Base-by-base conservation (phyloP, 2,113 vertebrate genomes). In the Marmota monax region DNA sequence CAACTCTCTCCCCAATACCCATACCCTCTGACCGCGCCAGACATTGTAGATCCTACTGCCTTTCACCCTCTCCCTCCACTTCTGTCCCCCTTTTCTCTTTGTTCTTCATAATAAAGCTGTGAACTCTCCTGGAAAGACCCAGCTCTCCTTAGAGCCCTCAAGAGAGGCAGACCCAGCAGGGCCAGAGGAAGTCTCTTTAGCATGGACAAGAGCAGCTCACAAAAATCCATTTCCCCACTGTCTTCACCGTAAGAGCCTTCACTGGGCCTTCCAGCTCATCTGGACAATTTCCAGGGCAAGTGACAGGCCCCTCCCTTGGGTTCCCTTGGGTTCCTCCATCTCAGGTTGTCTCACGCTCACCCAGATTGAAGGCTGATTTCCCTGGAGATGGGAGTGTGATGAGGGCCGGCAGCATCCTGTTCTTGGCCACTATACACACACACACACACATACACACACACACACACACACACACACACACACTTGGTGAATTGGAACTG, bases 21-120 rank as follows among this genome's bases (percentile, higher is more conserved):
- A 39, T 2, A 25, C 18, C 32, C 4, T 2, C 58, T 1, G 0
- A 25, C 18, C 48, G 1, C 3, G 14, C 58, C 25, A 27, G 37
- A 7, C 23, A 53, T 27, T 84, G 9, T 17, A 18, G 45, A 58
- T 27, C 4, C 73, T 45, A 27, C 12, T 1, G 8, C 17, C 23
- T 34, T 29, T 32, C 22, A 29, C 22, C 6, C 45, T 83, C 70
- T 48, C 76, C 20, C 17, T 61, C 45, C 29, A 17, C 12, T 73
- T 73, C 84, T 56, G 5, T 18, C 45, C 42, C 61, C 37, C 39
- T 42, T 95, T 48, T 51, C 25, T 12, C 87, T 56, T n/a, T n/a
- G 17, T 84, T 79, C 69, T 91, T 53, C 51, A 53, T 87, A 51
- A 42, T 12, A 83, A 89, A 87, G 76, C 14, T 76, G 51, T 23